Conservation (phyloP, 2,113 vertebrate species). For the Chrysochloris asiatica region DNA sequence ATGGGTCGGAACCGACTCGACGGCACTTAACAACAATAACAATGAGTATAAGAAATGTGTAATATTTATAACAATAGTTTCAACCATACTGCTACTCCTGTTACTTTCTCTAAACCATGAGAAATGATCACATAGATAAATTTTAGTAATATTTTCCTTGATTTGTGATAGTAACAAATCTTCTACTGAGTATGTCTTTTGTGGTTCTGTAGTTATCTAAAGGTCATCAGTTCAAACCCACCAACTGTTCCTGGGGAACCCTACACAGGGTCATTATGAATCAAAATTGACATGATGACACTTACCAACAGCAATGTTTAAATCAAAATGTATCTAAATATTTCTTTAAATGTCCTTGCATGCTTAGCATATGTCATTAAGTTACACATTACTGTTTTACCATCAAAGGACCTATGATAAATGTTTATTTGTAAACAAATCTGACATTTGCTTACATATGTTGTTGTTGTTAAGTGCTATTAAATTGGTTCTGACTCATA, state of each 20-base stretch:
- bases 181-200: no score
- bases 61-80: neutral
- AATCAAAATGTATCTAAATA: constrained; percentile 1
- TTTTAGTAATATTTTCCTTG: neutral
- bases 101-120: neutral
- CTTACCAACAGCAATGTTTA: neutral
- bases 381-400: neutral
- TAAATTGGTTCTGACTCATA: no score
- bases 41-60: neutral
- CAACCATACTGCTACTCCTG: neutral
- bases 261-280: no score
- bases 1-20: no score
- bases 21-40: no score
- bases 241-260: no score
- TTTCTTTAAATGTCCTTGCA: neutral
- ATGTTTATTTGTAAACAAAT: neutral
- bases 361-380: neutral
- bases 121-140: neutral
- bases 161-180: neutral
- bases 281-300: no score
- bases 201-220: no score
- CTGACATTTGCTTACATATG: neutral
- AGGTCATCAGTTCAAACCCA: no score
- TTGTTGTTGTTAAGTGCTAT: no score
- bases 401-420: neutral